These are phyloP conservation scores for Priocnemis perturbator DNA, from an alignment of 2,888 invertebrate genomes.

Conservation along the genomic window DNA sequence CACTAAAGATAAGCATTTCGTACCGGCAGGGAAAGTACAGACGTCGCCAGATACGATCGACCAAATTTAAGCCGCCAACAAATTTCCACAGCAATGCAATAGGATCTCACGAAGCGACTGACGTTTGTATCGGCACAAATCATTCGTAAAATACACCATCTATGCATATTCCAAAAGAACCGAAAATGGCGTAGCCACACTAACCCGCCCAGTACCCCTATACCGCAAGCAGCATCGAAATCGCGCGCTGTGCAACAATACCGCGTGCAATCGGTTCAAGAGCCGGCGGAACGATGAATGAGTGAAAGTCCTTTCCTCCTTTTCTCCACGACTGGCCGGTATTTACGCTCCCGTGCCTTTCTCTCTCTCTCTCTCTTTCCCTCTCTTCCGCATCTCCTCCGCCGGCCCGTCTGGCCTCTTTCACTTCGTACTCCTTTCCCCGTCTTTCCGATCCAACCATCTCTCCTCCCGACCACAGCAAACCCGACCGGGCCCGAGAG, in stretches of 20 bases:
- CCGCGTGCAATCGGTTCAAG: conserved; percentile 10
- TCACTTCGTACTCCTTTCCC: conserved; percentile 8
- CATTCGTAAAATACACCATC: too few relatives aligned
- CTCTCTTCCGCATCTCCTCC: not conserved
- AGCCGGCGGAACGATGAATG: conserved; percentile 49
- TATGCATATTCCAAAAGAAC: too few relatives aligned
- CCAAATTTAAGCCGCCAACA: too few relatives aligned
- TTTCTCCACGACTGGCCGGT: conserved; percentile 23
- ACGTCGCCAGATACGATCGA: too few relatives aligned
- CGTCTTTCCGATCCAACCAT: not conserved
- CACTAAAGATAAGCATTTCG: too few relatives aligned
- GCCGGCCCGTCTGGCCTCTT: not conserved
- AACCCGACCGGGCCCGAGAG: not conserved
- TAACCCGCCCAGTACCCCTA: too few relatives aligned
- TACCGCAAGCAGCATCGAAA: too few relatives aligned
- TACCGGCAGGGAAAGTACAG: too few relatives aligned
- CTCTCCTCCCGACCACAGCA: not conserved
- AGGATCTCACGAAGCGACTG: too few relatives aligned
- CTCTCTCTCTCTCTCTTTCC: conserved; percentile 16
- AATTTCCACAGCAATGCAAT: too few relatives aligned
- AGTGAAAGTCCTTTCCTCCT: conserved; percentile 59
- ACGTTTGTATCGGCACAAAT: too few relatives aligned
- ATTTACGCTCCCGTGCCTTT: conserved; percentile 7
- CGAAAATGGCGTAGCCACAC: too few relatives aligned
- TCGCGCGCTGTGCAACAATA: conserved; percentile 18